Conservation (phyloP, 2,888 invertebrate species). For the Andrena bucephala region DNA sequence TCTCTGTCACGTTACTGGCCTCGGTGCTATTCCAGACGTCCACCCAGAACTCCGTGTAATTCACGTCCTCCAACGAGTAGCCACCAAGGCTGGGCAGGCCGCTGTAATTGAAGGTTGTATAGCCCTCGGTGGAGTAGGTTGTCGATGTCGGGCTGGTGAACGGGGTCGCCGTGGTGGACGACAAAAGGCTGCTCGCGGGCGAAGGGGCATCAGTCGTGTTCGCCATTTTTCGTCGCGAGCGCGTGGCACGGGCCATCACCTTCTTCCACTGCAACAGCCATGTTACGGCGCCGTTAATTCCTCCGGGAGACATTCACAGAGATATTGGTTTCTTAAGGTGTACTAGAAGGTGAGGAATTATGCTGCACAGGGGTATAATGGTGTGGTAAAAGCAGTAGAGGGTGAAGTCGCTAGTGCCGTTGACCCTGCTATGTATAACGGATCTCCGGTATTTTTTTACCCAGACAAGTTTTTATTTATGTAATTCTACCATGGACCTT, state of each 20-base stretch:
- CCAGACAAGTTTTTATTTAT: too few species aligned
- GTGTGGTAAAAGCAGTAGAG: too few species aligned
- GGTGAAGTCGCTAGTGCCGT: too few species aligned
- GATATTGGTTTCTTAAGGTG: neutral
- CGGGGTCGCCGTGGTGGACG: constrained; percentile 86
- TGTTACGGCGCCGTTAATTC: neutral
- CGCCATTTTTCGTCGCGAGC: constrained; percentile 87
- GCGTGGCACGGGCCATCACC: constrained; percentile 88
- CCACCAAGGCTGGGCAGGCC: constrained; percentile 78
- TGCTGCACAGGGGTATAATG: too few species aligned
- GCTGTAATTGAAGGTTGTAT: constrained; percentile 80
- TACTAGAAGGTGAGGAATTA: too few species aligned
- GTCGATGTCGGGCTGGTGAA: constrained; percentile 82
- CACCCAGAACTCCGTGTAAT: constrained; percentile 86
- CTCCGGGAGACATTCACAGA: neutral
- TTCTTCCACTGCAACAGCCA: constrained; percentile 86
- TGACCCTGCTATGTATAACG: too few species aligned
- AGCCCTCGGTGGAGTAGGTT: constrained; percentile 79
- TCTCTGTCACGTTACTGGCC: constrained; percentile 85
- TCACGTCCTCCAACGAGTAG: constrained; percentile 84
- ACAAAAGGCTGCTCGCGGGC: constrained; percentile 80
- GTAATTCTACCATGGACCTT: too few species aligned
- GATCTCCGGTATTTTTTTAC: too few species aligned
- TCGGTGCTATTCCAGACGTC: constrained; percentile 86
- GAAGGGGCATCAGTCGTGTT: constrained; percentile 85